Conservation (phyloP, 1,140 invertebrate genomes). For the Popillia japonica region DNA sequence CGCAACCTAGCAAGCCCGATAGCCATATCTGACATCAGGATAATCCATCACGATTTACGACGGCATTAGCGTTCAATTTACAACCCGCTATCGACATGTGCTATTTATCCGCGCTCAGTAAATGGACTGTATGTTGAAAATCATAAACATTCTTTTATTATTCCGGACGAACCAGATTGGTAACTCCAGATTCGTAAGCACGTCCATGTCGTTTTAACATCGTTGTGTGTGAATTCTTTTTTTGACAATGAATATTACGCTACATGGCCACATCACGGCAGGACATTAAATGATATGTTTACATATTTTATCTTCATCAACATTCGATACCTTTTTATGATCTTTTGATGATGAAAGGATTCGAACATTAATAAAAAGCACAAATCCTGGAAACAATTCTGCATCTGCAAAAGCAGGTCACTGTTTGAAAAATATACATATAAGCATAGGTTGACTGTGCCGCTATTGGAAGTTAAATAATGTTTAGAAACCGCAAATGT, state of each 20-base stretch:
- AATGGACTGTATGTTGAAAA: constrained; percentile 44
- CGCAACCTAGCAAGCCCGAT: constrained; percentile 15
- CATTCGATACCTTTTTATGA: too few species aligned
- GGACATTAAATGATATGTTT: neutral
- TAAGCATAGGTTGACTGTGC: too few species aligned
- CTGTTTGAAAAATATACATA: too few species aligned
- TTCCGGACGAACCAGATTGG: constrained; percentile 11
- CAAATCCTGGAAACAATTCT: too few species aligned
- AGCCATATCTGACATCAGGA: constrained; percentile 46
- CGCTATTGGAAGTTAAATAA: too few species aligned
- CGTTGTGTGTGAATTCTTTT: neutral
- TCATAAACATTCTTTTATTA: constrained; percentile 49
- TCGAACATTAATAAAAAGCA: too few species aligned
- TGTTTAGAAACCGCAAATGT: too few species aligned
- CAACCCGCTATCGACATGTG: constrained; percentile 51
- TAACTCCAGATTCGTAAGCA: neutral
- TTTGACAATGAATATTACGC: neutral
- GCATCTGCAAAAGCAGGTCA: too few species aligned
- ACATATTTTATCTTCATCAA: too few species aligned
- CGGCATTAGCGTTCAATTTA: constrained; percentile 51
- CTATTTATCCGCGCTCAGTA: constrained; percentile 1
- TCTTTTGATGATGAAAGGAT: too few species aligned
- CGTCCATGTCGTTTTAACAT: neutral
- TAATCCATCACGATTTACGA: constrained; percentile 56
- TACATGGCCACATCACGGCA: neutral